Percentiles rank a stretch among this genome's conserved stretches.
These are phyloP conservation scores for Calidris pugnax DNA, from an alignment of 2,113 vertebrate species.

Conservation along the genomic window DNA sequence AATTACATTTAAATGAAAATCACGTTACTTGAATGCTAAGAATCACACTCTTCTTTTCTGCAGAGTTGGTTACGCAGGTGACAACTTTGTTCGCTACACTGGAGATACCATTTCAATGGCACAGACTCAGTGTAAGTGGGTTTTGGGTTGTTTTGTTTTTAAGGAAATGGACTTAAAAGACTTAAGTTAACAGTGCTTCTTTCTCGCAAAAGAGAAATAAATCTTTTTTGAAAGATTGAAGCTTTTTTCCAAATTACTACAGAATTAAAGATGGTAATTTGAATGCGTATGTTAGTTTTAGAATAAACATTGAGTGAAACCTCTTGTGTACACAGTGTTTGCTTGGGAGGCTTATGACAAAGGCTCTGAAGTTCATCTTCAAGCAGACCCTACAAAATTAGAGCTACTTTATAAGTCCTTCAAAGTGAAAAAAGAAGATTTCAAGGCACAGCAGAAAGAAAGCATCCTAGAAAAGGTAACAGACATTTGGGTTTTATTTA, in stretches of 20 bases:
- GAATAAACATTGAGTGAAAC: not conserved
- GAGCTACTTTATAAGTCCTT: conserved; percentile 94
- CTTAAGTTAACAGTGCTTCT: not conserved
- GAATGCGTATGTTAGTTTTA: not conserved
- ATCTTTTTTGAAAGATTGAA: not conserved
- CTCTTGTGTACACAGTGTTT: conserved; percentile 82
- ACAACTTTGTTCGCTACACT: conserved; percentile 93
- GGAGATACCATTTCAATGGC: conserved; percentile 97
- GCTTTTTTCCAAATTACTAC: not conserved
- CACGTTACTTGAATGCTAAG: not conserved
- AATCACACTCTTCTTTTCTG: not conserved
- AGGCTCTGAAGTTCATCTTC: conserved; percentile 96
- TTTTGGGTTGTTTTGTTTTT: not conserved
- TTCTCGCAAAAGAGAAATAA: not conserved
- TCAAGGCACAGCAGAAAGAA: conserved; percentile 92
- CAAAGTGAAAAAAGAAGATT: conserved; percentile 98
- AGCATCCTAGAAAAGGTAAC: conserved; percentile 92
- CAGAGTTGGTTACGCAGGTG: conserved; percentile 95
- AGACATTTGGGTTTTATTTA: not conserved
- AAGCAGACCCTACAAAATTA: conserved; percentile 96
- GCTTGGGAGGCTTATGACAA: conserved; percentile 99
- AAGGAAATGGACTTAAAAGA: not conserved
- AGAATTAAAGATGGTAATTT: not conserved
- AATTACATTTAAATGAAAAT: not conserved
- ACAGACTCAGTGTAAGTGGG: conserved; percentile 91